Percentiles rank a stretch among this genome's conserved stretches.
Evolutionary conservation across 2,113 vertebrate genomes (phyloP).

Genomic region (Etia nguti): DNA sequence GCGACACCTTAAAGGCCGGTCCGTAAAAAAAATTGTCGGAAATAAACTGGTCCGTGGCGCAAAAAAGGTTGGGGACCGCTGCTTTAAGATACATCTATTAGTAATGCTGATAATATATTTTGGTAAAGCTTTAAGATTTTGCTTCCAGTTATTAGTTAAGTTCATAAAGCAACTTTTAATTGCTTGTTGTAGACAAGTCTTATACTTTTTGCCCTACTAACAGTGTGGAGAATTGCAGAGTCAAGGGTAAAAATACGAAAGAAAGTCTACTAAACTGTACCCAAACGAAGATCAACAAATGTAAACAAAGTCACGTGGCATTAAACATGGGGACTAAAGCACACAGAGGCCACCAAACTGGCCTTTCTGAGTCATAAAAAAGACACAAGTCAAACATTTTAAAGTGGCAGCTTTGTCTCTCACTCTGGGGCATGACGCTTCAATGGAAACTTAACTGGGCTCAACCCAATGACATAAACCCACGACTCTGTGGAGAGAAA

Average conservation of each 20-base stretch:
- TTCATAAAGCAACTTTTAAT: not conserved
- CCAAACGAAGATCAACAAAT: not conserved
- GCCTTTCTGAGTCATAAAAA: conserved; percentile 21
- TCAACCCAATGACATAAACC: conserved; percentile 67
- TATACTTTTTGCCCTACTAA: not conserved
- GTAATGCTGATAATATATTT: not conserved
- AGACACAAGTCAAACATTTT: conserved; percentile 54
- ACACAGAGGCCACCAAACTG: not conserved
- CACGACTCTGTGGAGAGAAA: conserved; percentile 57
- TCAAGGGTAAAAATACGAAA: not conserved
- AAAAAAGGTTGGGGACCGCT: no score
- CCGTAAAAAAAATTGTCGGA: no score
- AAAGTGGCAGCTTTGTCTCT: conserved; percentile 64
- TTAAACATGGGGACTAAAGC: not conserved
- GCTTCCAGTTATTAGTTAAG: not conserved
- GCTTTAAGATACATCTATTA: no score
- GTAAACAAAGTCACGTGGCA: not conserved
- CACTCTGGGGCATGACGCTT: conserved; percentile 57
- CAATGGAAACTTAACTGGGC: conserved; percentile 66
- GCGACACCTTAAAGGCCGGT: no score
- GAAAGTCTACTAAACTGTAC: not conserved
- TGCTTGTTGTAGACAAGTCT: not conserved
- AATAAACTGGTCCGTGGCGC: no score
- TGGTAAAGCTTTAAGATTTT: not conserved
- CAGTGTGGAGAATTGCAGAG: not conserved